Percentiles rank a stretch among this genome's conserved stretches.
Evolutionary conservation across 1,140 invertebrate species (phyloP).

Genomic region (Hyposmocoma kahamanoa): DNA sequence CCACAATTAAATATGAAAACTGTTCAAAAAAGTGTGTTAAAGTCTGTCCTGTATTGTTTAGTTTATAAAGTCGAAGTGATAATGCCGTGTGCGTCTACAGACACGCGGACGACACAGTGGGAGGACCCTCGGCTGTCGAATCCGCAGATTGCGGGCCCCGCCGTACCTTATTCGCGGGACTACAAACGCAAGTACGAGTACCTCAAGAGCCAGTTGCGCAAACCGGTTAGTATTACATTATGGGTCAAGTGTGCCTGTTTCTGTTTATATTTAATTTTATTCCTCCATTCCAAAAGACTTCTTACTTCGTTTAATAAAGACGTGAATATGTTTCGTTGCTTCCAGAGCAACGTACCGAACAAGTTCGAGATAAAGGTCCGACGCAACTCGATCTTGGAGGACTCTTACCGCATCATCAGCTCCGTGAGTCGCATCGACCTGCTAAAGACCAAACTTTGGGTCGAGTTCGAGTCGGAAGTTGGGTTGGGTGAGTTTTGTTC

Average conservation of each 20-base stretch:
- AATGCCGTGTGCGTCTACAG: slow-evolving; percentile 72
- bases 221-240: slow-evolving; percentile 83
- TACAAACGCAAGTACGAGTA: slow-evolving; percentile 99
- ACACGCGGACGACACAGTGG: slow-evolving; percentile 98
- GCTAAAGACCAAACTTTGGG: slow-evolving; percentile 97
- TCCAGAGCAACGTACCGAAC: slow-evolving; percentile 94
- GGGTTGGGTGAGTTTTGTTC: slow-evolving; percentile 79
- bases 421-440: slow-evolving; percentile 89
- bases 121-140: slow-evolving; percentile 98
- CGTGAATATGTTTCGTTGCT: too few relatives aligned
- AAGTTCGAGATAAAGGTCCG: slow-evolving; percentile 98
- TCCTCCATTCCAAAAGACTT: too few relatives aligned
- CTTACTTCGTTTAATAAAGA: too few relatives aligned
- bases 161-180: slow-evolving; percentile 97
- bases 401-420: slow-evolving; percentile 93
- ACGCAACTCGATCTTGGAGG: slow-evolving; percentile 93
- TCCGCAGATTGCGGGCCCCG: slow-evolving; percentile 96
- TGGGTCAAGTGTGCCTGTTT: too few relatives aligned
- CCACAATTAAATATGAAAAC: too few relatives aligned
- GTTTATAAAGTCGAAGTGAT: too few relatives aligned
- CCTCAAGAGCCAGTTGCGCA: slow-evolving; percentile 95
- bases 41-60: too few relatives aligned
- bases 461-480: slow-evolving; percentile 98
- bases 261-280: too few relatives aligned
- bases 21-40: too few relatives aligned